Evolutionary conservation across 1,140 invertebrate species (phyloP).

Genomic region (Pogonus chalceus): DNA sequence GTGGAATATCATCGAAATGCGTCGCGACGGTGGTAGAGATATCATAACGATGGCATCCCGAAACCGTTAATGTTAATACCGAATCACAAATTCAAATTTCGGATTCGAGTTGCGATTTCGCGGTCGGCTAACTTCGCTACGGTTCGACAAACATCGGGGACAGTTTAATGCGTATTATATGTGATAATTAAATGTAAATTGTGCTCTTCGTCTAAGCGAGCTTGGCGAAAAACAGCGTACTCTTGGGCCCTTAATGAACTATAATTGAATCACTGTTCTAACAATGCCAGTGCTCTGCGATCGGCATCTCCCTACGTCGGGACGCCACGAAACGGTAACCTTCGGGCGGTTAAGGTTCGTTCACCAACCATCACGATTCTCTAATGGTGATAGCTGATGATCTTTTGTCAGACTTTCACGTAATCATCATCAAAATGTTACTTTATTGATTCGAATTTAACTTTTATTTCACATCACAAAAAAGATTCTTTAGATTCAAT

Average conservation of each 20-base stretch:
- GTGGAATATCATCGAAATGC: background rate
- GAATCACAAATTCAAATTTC: slow-evolving; percentile 25
- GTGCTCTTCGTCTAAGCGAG: slow-evolving; percentile 31
- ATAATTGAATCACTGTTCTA: slow-evolving; percentile 29
- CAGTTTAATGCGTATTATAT: slow-evolving; percentile 35
- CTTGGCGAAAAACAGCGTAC: slow-evolving; percentile 32
- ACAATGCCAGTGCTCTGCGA: background rate
- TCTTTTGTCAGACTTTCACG: no score
- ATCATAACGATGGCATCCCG: no score
- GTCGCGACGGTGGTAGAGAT: background rate
- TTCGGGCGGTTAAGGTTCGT: no score
- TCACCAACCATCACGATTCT: no score
- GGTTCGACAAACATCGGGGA: slow-evolving; percentile 18
- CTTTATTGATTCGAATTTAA: no score
- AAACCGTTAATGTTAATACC: background rate
- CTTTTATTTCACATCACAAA: no score
- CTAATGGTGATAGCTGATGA: no score
- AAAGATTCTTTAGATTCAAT: no score
- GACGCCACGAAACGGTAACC: no score
- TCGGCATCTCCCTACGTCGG: background rate
- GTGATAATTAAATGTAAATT: slow-evolving; percentile 37
- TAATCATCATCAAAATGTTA: no score
- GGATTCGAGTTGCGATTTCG: slow-evolving; percentile 25
- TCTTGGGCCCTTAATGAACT: slow-evolving; percentile 29
- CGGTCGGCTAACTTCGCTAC: slow-evolving; percentile 19